Conservation (phyloP, 2,888 invertebrate species). For the Tricholauxania praeusta region DNA sequence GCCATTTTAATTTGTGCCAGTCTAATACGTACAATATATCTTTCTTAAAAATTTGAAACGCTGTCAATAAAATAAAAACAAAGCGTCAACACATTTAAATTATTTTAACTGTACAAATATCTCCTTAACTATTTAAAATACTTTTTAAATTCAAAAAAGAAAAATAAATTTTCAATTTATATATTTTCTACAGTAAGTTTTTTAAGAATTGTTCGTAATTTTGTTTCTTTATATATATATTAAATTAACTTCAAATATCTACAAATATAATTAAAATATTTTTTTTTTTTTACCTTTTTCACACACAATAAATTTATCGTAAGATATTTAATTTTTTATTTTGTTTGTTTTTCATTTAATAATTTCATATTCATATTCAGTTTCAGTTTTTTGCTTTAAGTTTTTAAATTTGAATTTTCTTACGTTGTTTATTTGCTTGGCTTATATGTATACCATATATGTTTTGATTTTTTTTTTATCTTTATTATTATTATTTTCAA, state of each 20-base stretch:
- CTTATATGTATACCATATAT: background rate
- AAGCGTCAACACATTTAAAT: no score
- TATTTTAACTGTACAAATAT: conserved; percentile 1
- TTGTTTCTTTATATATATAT: conserved; percentile 16
- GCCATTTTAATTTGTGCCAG: no score
- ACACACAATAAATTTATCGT: conserved; percentile 27
- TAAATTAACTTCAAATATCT: conserved; percentile 29
- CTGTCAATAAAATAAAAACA: no score
- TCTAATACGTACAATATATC: no score
- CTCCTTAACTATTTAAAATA: conserved; percentile 35
- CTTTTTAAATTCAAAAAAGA: conserved; percentile 8
- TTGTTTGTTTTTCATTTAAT: no score
- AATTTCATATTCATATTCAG: background rate
- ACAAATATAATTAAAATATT: conserved; percentile 37
- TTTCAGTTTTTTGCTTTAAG: conserved; percentile 2
- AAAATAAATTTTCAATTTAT: conserved; percentile 35
- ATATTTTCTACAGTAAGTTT: conserved; percentile 31
- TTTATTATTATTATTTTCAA: conserved; percentile 16
- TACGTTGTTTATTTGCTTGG: conserved; percentile 21
- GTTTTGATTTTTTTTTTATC: conserved; percentile 14
- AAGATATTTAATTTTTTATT: conserved; percentile 25
- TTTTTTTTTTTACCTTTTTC: conserved; percentile 29
- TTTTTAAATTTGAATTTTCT: conserved; percentile 38
- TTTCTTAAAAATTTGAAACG: no score
- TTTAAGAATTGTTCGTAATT: background rate